Base-by-base conservation (phyloP, 2,797 vertebrate species). In the Lithobates sylvaticus region DNA sequence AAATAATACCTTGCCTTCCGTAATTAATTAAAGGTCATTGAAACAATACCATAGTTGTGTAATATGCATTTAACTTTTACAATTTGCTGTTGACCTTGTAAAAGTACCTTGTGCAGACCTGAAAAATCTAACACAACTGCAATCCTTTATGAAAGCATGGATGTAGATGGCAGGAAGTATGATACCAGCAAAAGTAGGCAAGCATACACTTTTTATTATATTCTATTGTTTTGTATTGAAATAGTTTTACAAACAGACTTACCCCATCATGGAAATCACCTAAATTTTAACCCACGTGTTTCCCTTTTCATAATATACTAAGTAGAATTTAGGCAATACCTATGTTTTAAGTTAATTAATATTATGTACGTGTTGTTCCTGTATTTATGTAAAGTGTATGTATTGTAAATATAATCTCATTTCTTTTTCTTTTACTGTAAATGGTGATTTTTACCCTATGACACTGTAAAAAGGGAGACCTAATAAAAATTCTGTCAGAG, bases 301-400 rank as follows among this genome's bases (percentile, higher is more conserved):
- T 95, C 92, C 93, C 95, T 70, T 34, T 91, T 92, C 94, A 94
- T 95, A 95, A 94, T 95, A 95, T 95, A 93, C 94, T 94, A 94
- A 93, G 95, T 98, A 98, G 97, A 92, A 90, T 96, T 96, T 96
- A 97, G 96, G 95, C 94, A 95, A 96, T 93, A 94, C 95, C 94
- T 97, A 94, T 96, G 96, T 97, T 97, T 97, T 94, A 92, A 96
- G 96, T 97, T 97, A 96, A 96, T 96, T 96, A 96, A 97, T 97
- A 97, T 97, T 98, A 97, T 95, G 96, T 99, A 97, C 96, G 97
- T 96, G 97, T 97, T 94, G 97, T 97, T 98, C 95, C 96, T 98
- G 98, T 99, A 99, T 98, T 99, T 98, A 99, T 99, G 97, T 99
- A 98, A 97, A 98, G 97, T 99, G 97, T 98, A 97, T 96, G 97